Conservation (phyloP, 1,140 invertebrate species). For the Chironomus striatipennis region DNA sequence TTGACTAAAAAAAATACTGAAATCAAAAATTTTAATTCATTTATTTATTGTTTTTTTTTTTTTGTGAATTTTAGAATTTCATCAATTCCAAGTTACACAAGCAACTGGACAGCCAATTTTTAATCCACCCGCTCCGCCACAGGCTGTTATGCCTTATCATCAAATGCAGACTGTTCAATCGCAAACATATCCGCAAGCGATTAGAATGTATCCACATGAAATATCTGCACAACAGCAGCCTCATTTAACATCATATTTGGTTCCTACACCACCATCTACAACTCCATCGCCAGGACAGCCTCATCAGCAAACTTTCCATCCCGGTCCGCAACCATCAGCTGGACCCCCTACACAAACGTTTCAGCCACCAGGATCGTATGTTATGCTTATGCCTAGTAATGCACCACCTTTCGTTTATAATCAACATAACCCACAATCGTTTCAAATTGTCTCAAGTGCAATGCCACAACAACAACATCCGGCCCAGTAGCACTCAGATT, state of each 20-base stretch:
- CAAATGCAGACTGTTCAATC: slow-evolving; percentile 51
- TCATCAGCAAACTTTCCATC: slow-evolving; percentile 49
- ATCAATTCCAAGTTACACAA: slow-evolving; percentile 62
- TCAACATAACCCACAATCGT: slow-evolving; percentile 28
- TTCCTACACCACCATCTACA: slow-evolving; percentile 52
- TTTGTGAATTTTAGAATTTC: slow-evolving; percentile 28
- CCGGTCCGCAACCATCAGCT: slow-evolving; percentile 48
- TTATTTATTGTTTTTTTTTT: too few relatives aligned
- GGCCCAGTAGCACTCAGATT: slow-evolving; percentile 31
- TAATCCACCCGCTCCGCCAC: slow-evolving; percentile 58
- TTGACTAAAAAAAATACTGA: too few relatives aligned
- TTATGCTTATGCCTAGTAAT: slow-evolving; percentile 51
- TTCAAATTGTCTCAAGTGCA: slow-evolving; percentile 24
- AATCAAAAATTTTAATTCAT: too few relatives aligned
- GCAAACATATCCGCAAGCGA: slow-evolving; percentile 44
- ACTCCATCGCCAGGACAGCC: slow-evolving; percentile 54
- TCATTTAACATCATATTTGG: slow-evolving; percentile 49
- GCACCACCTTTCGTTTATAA: slow-evolving; percentile 42
- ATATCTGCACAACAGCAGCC: slow-evolving; percentile 41
- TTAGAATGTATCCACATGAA: slow-evolving; percentile 52
- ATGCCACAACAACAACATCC: slow-evolving; percentile 36
- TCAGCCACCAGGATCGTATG: slow-evolving; percentile 37
- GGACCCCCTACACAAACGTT: slow-evolving; percentile 40
- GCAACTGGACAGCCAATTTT: slow-evolving; percentile 77
- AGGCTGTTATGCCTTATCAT: slow-evolving; percentile 49